Evolutionary conservation across 1,140 invertebrate genomes (phyloP).

Genomic region (Drosophila pseudoananassae): DNA sequence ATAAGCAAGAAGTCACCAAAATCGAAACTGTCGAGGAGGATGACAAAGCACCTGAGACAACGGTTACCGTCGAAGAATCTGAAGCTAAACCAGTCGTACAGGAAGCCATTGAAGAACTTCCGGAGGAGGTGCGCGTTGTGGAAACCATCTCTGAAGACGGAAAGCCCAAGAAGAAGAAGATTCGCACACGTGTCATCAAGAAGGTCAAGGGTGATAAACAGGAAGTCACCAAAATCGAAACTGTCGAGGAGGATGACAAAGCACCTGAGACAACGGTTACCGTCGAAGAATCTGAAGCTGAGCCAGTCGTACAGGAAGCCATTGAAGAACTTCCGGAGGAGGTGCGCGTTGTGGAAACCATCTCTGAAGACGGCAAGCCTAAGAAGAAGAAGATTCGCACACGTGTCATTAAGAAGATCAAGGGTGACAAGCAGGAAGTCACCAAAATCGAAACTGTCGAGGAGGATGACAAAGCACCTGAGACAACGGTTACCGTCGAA

Average conservation of each 20-base stretch:
- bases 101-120: neutral
- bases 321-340: neutral
- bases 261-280: neutral
- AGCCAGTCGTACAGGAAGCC: neutral
- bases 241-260: neutral
- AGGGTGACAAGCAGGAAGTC: neutral
- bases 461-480: neutral
- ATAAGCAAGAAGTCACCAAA: neutral
- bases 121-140: neutral
- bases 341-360: neutral
- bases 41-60: neutral
- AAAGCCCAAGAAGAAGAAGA: neutral
- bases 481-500: neutral
- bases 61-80: neutral
- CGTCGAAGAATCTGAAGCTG: neutral
- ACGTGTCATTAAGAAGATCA: neutral
- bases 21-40: neutral
- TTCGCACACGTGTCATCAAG: neutral
- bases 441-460: neutral
- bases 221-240: neutral
- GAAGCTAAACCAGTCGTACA: neutral
- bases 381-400: constrained; percentile 1
- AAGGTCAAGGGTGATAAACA: neutral
- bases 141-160: neutral
- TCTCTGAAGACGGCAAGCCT: neutral